Percentiles rank a stretch among this genome's conserved stretches.
These are phyloP conservation scores for Uloborus diversus DNA, from an alignment of 1,140 invertebrate genomes.

Conservation along the genomic window DNA sequence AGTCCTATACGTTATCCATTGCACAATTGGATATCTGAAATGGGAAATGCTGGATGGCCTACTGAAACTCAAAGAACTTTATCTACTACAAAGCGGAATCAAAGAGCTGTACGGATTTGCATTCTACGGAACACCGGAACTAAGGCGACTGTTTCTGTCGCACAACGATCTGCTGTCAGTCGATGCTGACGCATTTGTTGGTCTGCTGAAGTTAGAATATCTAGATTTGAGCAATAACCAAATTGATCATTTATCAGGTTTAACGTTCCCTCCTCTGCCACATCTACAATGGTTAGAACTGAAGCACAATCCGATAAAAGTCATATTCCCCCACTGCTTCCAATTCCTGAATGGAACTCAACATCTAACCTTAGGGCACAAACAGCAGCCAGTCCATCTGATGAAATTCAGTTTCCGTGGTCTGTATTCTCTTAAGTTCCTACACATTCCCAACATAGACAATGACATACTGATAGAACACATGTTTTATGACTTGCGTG, in stretches of 20 bases:
- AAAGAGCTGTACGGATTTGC: constrained; percentile 74
- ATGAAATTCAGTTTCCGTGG: constrained; percentile 73
- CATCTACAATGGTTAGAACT: constrained; percentile 72
- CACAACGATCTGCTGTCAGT: constrained; percentile 73
- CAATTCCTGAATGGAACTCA: constrained; percentile 76
- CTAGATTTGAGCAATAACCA: constrained; percentile 75
- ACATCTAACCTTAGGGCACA: constrained; percentile 70
- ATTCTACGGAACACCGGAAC: constrained; percentile 74
- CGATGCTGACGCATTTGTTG: constrained; percentile 73
- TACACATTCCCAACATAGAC: constrained; percentile 71
- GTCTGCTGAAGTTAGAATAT: constrained; percentile 72
- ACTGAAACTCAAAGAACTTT: constrained; percentile 70
- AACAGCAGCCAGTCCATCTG: constrained; percentile 68
- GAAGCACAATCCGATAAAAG: constrained; percentile 73
- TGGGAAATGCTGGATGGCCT: constrained; percentile 78
- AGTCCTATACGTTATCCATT: constrained; percentile 61
- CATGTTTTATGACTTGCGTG: constrained; percentile 71
- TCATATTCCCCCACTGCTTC: constrained; percentile 76
- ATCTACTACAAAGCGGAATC: constrained; percentile 73
- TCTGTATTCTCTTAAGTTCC: constrained; percentile 68
- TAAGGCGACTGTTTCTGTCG: constrained; percentile 72
- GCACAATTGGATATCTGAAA: constrained; percentile 71
- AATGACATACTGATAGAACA: constrained; percentile 71
- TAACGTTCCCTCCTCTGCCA: constrained; percentile 76
- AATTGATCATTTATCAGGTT: constrained; percentile 74